A percentile compares a stretch with the other conserved stretches of the same genome.
phyloP scores from a whole-genome alignment of 2,888 invertebrate species.

The Noctua comes region DNA sequence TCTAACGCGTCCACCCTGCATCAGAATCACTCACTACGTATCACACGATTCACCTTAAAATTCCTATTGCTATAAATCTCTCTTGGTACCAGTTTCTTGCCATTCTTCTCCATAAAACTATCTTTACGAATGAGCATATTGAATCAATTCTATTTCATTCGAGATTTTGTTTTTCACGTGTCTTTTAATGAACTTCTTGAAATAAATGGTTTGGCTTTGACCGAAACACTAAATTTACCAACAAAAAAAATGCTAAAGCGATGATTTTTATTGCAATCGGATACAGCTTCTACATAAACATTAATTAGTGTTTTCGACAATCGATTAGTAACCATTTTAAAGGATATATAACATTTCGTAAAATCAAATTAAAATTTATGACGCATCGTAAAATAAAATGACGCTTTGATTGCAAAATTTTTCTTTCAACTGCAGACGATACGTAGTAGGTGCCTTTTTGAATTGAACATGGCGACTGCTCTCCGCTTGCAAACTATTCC shows the following conservation, averaged over 20 bases:
- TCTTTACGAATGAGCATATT: too few relatives aligned
- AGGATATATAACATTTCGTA: slow-evolving; percentile 35
- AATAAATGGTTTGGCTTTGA: neutral
- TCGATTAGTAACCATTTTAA: slow-evolving; percentile 30
- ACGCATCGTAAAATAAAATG: slow-evolving; percentile 48
- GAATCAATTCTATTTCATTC: neutral
- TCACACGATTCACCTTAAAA: slow-evolving; percentile 51
- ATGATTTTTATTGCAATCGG: slow-evolving; percentile 24
- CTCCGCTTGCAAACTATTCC: slow-evolving; percentile 87
- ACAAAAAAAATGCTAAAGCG: neutral
- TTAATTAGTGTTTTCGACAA: slow-evolving; percentile 38
- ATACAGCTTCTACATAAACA: slow-evolving; percentile 39
- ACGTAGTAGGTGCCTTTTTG: slow-evolving; percentile 77
- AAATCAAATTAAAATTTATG: slow-evolving; percentile 52
- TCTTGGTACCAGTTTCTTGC: neutral
- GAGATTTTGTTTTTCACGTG: too few relatives aligned
- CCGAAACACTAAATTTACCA: neutral
- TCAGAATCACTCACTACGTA: slow-evolving; percentile 76
- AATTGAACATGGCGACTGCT: slow-evolving; percentile 86
- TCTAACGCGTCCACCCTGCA: slow-evolving; percentile 86
- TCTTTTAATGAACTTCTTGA: neutral
- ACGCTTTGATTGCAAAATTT: slow-evolving; percentile 46
- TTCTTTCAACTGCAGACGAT: slow-evolving; percentile 42
- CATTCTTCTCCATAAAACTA: neutral
- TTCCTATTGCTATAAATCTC: slow-evolving; percentile 64